Conservation (phyloP, 2,113 vertebrate species). For the Engystomops pustulosus region DNA sequence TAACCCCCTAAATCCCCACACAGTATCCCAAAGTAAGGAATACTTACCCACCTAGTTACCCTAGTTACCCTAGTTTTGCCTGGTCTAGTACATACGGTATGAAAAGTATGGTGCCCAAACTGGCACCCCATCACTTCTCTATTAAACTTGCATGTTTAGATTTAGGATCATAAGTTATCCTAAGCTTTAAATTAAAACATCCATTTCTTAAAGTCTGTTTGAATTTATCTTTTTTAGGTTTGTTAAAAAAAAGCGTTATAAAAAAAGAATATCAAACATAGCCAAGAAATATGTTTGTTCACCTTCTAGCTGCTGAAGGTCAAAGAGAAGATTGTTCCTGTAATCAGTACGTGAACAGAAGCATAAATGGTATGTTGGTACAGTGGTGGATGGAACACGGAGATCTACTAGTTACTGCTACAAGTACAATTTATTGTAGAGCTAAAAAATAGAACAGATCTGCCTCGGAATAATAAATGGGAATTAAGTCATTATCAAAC, state of each 20-base stretch:
- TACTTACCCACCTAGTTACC: too few relatives aligned
- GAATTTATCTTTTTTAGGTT: neutral
- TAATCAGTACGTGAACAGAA: constrained; percentile 60
- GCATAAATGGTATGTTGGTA: constrained; percentile 45
- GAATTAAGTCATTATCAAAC: constrained; percentile 15
- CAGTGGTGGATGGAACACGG: neutral
- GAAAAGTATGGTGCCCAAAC: too few relatives aligned
- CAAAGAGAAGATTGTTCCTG: constrained; percentile 58
- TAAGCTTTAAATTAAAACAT: neutral
- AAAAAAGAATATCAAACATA: neutral
- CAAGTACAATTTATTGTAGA: constrained; percentile 1
- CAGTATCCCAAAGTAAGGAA: too few relatives aligned
- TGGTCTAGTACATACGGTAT: too few relatives aligned
- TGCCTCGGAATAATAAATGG: constrained; percentile 10
- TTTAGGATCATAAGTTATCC: too few relatives aligned
- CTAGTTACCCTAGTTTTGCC: too few relatives aligned
- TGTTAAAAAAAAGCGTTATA: neutral
- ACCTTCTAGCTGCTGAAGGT: constrained; percentile 57
- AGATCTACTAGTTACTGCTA: constrained; percentile 18
- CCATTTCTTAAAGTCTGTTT: neutral
- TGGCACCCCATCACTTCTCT: too few relatives aligned
- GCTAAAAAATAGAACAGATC: neutral
- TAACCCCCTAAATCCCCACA: too few relatives aligned
- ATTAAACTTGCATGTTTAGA: too few relatives aligned
- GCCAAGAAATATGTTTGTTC: constrained; percentile 32